Evolutionary conservation across 2,797 vertebrate genomes (phyloP).

Genomic region (Sparus aurata): DNA sequence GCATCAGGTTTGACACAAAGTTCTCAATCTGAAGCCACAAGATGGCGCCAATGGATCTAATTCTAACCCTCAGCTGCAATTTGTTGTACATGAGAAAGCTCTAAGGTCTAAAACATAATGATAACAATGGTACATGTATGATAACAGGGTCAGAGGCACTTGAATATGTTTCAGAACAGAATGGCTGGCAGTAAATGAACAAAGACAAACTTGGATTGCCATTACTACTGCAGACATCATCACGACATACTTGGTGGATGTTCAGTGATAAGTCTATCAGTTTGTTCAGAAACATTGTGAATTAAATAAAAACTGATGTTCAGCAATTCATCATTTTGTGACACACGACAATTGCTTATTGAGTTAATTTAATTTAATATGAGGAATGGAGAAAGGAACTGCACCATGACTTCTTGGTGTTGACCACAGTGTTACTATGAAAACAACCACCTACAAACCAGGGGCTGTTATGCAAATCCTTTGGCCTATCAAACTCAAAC

Average conservation of each 20-base stretch:
- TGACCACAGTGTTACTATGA: constrained; percentile 9
- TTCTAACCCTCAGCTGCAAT: background rate
- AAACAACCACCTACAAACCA: constrained; percentile 6
- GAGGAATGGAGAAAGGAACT: background rate
- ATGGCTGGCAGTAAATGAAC: constrained; percentile 7
- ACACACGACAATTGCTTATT: constrained; percentile 16
- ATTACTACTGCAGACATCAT: background rate
- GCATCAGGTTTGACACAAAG: background rate
- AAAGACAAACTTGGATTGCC: background rate
- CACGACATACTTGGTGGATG: background rate
- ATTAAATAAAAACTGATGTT: background rate
- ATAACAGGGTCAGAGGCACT: constrained; percentile 73
- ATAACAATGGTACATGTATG: constrained; percentile 49
- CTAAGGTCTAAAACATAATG: constrained; percentile 19
- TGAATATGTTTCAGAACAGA: constrained; percentile 32
- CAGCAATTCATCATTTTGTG: background rate
- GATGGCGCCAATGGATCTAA: constrained; percentile 47
- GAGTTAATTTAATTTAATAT: background rate
- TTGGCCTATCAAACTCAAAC: constrained; percentile 16
- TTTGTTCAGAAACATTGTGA: background rate
- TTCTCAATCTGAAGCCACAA: constrained; percentile 29
- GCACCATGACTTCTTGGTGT: background rate
- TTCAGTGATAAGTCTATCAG: no score
- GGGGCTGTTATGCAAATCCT: constrained; percentile 21
- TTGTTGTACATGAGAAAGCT: constrained; percentile 11